Base-by-base conservation (phyloP, 1,140 invertebrate species). In the Aradophagus sp. region DNA sequence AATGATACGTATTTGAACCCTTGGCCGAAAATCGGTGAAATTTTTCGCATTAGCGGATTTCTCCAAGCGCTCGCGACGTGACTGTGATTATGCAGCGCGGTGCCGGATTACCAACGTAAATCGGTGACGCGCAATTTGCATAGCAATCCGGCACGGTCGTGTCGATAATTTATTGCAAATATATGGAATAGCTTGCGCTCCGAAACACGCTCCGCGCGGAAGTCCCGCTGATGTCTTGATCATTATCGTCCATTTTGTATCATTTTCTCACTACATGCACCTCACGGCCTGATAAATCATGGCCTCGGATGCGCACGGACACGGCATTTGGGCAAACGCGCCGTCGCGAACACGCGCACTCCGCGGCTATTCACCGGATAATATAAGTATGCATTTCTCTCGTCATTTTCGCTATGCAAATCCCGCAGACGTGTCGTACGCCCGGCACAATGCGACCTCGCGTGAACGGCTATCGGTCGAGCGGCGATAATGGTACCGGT, bases 301-400 rank as follows among this genome's bases (percentile, higher is more conserved):
- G 66, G 72, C 55, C 73, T 71, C 67, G 19, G 55, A 42, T 47
- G 66, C 56, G 23, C 29, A 55, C 34, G 55, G 7, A 69, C 34
- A 50, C 77, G 68, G 20, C 35, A 58, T 73, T 72, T 75, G 62
- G 72, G 32, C 11, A 42, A 61, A 13, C n/a, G n/a, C n/a, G n/a
- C n/a, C 19, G 13, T 35, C 26, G 47, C 13, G 26, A 15, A 14
- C 41, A 38, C 63, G 58, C 50, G 48, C 41, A 59, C 29, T 20
- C 66, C 76, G 77, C 76, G 78, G 63, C 69, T 78, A 68, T 71
- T 29, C 74, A n/a, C 23, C 38, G n/a, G 55, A 70, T 81, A 79
- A 80, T 81, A 78, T 73, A 76, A 75, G 75, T 75, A 82, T 82
- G 74, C 79, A 84, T 82, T 81, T 80, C 80, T 68, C 76, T 66